phyloP scores from a whole-genome alignment of 2,888 invertebrate species.

The Hirtodrosophila duncani region DNA sequence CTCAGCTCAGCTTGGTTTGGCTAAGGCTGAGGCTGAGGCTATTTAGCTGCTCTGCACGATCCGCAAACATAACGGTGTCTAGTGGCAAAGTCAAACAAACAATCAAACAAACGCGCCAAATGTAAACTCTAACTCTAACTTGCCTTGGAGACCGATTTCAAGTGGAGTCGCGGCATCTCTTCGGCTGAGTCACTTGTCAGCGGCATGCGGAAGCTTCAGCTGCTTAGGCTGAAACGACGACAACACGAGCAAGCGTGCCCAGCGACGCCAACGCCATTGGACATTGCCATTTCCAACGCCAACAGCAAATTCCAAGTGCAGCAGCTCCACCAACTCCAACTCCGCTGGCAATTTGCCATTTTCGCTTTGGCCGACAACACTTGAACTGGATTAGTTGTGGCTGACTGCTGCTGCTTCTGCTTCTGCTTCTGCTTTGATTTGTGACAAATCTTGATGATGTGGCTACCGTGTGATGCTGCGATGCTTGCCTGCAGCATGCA shows the following conservation, averaged over 20 bases:
- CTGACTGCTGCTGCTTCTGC: no score
- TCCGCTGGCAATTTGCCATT: constrained; percentile 54
- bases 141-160: constrained; percentile 15
- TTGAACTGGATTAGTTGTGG: constrained; percentile 71
- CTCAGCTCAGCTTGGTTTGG: constrained; percentile 18
- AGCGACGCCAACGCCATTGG: constrained; percentile 21
- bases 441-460: constrained; percentile 70
- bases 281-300: constrained; percentile 35
- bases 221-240: constrained; percentile 45
- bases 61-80: constrained; percentile 65
- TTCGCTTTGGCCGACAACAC: constrained; percentile 55
- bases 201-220: constrained; percentile 65
- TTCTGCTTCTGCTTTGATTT: constrained; percentile 64
- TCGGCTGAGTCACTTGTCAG: constrained; percentile 63
- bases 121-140: constrained; percentile 48
- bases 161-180: constrained; percentile 1
- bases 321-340: constrained; percentile 10
- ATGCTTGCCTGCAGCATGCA: constrained; percentile 47
- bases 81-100: constrained; percentile 35
- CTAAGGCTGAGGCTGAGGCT: no score
- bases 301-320: background rate
- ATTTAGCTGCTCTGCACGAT: constrained; percentile 55
- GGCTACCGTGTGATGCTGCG: constrained; percentile 51
- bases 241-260: constrained; percentile 30
- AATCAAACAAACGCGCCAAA: constrained; percentile 58